Evolutionary conservation across 2,797 vertebrate genomes (phyloP), one percentile per base, ranked within the genome.

Genomic region (Cuniculus paca): DNA sequence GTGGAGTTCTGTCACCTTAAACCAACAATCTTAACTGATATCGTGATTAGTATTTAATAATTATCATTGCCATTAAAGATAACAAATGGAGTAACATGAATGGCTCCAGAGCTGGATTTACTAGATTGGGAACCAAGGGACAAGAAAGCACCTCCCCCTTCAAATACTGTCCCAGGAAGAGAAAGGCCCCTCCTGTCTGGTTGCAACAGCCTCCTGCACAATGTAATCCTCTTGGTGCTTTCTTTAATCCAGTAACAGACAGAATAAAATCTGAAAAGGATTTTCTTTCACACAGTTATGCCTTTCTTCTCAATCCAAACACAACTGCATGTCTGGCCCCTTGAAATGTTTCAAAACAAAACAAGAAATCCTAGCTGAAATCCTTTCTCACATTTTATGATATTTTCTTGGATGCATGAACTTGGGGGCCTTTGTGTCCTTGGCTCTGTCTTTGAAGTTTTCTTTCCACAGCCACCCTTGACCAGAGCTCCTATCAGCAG

Each of bases 261-360:
- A 86, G 63, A 96, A 91, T 81, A 92, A 94, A 97, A 95, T 95
- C 88, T 52, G 72, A 95, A 97, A 88, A 82, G 79, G 89, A 91
- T 98, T 98, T 98, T 96, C 94, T 95, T 81, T 63, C 75, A 50
- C 36, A 34, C 82, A 95, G 91, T 94, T 95, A 84, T 93, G 84
- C 88, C 82, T 97, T 95, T 95, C 78, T 97, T 96, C 93, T 92
- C 48, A 63, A 22, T 88, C 95, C 94, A 97, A 97, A 92, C 79
- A 96, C 52, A 84, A 94, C 80, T 95, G 74, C 12, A 16, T 42
- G 78, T n/a, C 88, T 89, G 48, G 84, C 74, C 78, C 39, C 90
- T 92, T 92, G 82, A 94, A 95, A 94, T 70, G 60, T 58, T 95
- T 74, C 81, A 88, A 95, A 97, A 92, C 95, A 95, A 97, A 97